Evolutionary conservation across 2,888 invertebrate genomes (phyloP).

Genomic region (Tenthredo livida): DNA sequence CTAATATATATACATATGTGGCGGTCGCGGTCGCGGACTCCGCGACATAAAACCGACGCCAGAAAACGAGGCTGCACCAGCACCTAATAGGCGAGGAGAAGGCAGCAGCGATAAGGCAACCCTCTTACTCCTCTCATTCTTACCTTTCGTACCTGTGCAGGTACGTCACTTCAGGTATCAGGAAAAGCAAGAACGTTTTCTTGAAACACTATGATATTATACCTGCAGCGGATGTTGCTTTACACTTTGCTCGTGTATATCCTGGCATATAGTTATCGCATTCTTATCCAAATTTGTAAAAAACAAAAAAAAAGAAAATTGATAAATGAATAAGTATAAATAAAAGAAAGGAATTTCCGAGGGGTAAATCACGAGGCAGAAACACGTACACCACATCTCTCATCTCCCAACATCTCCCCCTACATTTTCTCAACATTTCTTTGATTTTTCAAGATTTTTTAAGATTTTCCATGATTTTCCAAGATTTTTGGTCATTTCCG

Average conservation of each 20-base stretch:
- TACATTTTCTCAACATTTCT: no score
- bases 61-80: background rate
- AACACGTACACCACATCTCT: no score
- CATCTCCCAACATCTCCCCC: no score
- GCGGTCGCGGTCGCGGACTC: background rate
- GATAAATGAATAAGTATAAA: no score
- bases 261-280: background rate
- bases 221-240: background rate
- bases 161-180: slow-evolving; percentile 65
- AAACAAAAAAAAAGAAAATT: background rate
- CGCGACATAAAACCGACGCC: slow-evolving; percentile 20
- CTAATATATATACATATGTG: background rate
- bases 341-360: background rate
- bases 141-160: slow-evolving; percentile 35
- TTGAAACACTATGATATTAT: background rate
- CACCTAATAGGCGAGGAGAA: slow-evolving; percentile 57
- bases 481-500: no score
- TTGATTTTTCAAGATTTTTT: no score
- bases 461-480: no score
- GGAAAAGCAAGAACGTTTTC: slow-evolving; percentile 66
- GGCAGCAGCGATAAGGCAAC: slow-evolving; percentile 71
- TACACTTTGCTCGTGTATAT: no score
- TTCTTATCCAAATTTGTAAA: background rate
- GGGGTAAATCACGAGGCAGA: no score
- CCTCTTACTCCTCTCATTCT: slow-evolving; percentile 52